These are phyloP conservation scores for Proterorhinus semilunaris DNA, from an alignment of 2,113 vertebrate genomes.

Conservation along the genomic window DNA sequence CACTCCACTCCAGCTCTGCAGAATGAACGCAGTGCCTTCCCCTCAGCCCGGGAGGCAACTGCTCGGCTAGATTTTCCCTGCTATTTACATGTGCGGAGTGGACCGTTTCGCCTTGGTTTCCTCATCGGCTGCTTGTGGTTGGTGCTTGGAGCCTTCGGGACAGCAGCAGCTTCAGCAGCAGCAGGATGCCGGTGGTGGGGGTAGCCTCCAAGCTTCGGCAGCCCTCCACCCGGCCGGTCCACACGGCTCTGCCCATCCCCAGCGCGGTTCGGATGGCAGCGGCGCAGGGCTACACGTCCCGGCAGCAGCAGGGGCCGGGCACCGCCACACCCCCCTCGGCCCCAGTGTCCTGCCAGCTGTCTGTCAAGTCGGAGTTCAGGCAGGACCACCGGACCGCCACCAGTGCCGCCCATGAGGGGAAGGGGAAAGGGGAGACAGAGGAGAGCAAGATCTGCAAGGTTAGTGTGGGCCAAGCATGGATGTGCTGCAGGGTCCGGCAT, in stretches of 20 bases:
- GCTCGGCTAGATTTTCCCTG: conserved; percentile 20
- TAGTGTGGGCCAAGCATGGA: conserved; percentile 36
- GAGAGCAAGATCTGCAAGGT: conserved; percentile 94
- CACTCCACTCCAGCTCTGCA: conserved; percentile 64
- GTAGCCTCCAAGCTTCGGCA: conserved; percentile 92
- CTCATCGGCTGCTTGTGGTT: background rate
- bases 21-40: conserved; percentile 70
- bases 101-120: background rate
- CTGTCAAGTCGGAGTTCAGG: conserved; percentile 83
- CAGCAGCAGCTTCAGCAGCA: conserved; percentile 56
- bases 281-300: conserved; percentile 76
- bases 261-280: conserved; percentile 73
- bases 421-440: conserved; percentile 81
- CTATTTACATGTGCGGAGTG: conserved; percentile 14
- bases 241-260: conserved; percentile 88
- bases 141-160: conserved; percentile 33
- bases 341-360: conserved; percentile 84
- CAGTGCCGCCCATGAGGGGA: conserved; percentile 43
- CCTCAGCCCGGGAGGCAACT: conserved; percentile 61
- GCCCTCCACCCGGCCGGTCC: conserved; percentile 87
- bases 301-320: conserved; percentile 74
- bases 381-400: conserved; percentile 61
- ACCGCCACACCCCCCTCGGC: conserved; percentile 32
- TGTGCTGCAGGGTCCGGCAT: too few species aligned
- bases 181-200: conserved; percentile 88